A percentile compares a stretch with the other conserved stretches of the same genome.
These are phyloP conservation scores for Heterodera carotae DNA, from an alignment of 1,140 invertebrate genomes.

Conservation along the genomic window DNA sequence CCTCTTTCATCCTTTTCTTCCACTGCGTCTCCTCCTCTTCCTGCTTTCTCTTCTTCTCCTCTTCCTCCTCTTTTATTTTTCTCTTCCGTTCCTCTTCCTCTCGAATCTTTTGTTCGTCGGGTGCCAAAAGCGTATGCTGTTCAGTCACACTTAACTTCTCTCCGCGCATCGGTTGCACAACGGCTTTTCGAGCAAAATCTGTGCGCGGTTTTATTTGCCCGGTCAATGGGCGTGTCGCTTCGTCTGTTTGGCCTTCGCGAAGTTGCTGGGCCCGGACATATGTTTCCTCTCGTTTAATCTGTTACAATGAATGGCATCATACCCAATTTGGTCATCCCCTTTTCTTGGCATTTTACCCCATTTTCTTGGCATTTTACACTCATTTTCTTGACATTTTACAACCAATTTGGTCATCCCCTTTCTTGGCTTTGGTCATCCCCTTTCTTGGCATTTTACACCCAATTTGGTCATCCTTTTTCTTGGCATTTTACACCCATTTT, in stretches of 20 bases:
- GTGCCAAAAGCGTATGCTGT: conserved; percentile 29
- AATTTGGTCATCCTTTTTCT: too few species aligned
- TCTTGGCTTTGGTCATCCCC: too few species aligned
- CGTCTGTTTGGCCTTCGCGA: conserved; percentile 18
- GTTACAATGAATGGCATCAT: too few species aligned
- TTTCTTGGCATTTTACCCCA: too few species aligned
- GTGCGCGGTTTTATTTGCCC: conserved; percentile 44
- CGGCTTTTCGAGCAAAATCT: conserved; percentile 57
- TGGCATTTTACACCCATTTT: too few species aligned
- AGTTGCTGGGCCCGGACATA: conserved; percentile 22
- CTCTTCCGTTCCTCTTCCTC: conserved; percentile 32
- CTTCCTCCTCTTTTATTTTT: conserved; percentile 20
- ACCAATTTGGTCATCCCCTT: too few species aligned
- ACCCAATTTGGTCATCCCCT: too few species aligned
- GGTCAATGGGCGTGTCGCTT: conserved; percentile 17
- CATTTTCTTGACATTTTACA: too few species aligned
- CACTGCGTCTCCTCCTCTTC: conserved; percentile 3
- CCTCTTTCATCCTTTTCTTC: conserved; percentile 7
- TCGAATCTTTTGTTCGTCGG: conserved; percentile 32
- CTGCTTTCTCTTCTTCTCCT: not conserved
- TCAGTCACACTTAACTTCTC: conserved; percentile 41
- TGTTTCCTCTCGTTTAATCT: conserved; percentile 16
- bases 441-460: too few species aligned
- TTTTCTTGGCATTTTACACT: too few species aligned
- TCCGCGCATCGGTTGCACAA: conserved; percentile 50